These are phyloP conservation scores for Parnassius apollo DNA, from an alignment of 2,888 invertebrate genomes.

Conservation along the genomic window DNA sequence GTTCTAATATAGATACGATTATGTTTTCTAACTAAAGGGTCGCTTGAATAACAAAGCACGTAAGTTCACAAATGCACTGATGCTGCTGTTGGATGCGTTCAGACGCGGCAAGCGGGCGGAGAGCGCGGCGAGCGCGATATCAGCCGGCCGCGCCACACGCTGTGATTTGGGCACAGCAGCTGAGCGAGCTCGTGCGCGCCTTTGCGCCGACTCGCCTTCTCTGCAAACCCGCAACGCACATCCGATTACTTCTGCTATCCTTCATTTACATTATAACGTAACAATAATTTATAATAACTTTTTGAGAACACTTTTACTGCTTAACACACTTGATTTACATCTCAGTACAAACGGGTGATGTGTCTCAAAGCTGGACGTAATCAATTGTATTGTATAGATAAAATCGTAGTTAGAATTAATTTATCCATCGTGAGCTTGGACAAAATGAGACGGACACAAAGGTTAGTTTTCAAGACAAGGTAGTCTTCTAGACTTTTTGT, in stretches of 20 bases:
- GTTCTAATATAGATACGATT: constrained; percentile 39
- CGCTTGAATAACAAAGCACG: constrained; percentile 45
- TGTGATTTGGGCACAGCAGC: constrained; percentile 29
- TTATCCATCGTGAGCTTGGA: too few relatives aligned
- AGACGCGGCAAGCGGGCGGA: constrained; percentile 67
- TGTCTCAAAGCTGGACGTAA: not conserved
- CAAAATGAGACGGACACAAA: too few relatives aligned
- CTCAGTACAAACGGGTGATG: not conserved
- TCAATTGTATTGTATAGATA: too few relatives aligned
- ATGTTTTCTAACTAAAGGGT: constrained; percentile 40
- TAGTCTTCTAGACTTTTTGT: too few relatives aligned
- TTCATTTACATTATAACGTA: not conserved
- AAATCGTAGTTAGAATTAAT: too few relatives aligned
- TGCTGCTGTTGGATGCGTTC: constrained; percentile 37
- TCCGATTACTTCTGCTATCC: not conserved
- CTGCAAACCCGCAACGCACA: constrained; percentile 46
- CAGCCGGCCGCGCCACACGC: constrained; percentile 64
- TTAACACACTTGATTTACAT: too few relatives aligned
- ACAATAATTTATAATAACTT: too few relatives aligned
- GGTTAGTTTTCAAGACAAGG: too few relatives aligned
- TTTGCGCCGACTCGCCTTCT: constrained; percentile 60
- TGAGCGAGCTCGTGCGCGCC: constrained; percentile 38
- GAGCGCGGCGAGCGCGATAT: constrained; percentile 67
- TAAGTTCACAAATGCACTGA: constrained; percentile 39
- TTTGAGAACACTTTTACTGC: too few relatives aligned